Base-by-base conservation (phyloP, 1,140 invertebrate species). In the Akabosia matsudoensis region DNA sequence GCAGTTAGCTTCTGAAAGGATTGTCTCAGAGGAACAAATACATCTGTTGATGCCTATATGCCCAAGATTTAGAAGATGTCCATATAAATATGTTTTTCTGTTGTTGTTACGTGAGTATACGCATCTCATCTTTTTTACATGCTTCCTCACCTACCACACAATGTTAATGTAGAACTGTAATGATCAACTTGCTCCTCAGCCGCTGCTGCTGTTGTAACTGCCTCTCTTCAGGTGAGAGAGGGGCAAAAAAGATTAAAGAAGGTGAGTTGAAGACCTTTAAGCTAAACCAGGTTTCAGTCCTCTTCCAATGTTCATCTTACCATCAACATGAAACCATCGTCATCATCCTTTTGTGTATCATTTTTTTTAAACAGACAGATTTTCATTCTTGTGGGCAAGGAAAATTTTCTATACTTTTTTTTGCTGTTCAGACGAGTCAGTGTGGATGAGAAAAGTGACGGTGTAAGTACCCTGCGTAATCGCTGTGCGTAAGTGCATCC, bases 281-380 rank as follows among this genome's bases (percentile, higher is more conserved):
- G 28, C 61, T 67, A 67, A 67, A 67, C 61, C 61, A 67, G 61
- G 61, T 67, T 67, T 67, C 61, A 67, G 61, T 67, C 28, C 61
- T 30, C 61, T 67, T 67, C 61, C 61, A 67, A 67, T 67, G 61
- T 30, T 67, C 61, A 67, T 7, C 61, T 16, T 13, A 2, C 7
- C 28, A 67, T 30, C 61, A 67, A 30, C 61, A 67, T 30, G 13
- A 61, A n/a, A 4, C 7, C 54, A n/a, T 18, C 24, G 54, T 22
- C 22, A 56, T 18, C 37, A 45, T 45, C 54, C 22, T 56, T 16
- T 16, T 56, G 54, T 67, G n/a, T 67, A 67, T 67, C 61, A 67
- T 67, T n/a, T 67, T 30, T 67, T 67, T 67, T 30, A 67, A 67
- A 28, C 28, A 67, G 3, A 2, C 28, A 7, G 24, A 67, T 67